Evolutionary conservation across 2,113 vertebrate genomes (phyloP).

Genomic region (Callorhinus ursinus): DNA sequence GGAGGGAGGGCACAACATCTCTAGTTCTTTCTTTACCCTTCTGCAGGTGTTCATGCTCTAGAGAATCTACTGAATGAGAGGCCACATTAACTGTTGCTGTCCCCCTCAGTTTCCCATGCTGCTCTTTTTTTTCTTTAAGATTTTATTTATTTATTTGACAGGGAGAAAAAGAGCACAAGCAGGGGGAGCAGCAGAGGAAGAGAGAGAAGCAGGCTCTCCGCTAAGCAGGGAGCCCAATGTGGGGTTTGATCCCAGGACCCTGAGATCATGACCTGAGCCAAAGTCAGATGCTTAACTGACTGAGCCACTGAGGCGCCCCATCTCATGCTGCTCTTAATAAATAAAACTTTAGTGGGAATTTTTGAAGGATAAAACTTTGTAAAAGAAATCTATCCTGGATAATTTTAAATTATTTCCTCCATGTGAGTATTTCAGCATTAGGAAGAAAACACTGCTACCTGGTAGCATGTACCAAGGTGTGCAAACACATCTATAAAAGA

Average conservation of each 20-base stretch:
- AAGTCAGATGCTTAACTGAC: background rate
- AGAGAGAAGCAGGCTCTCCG: background rate
- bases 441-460: background rate
- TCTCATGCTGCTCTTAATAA: background rate
- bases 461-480: background rate
- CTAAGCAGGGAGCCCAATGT: background rate
- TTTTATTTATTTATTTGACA: background rate
- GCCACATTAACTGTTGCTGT: background rate
- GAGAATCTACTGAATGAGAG: background rate
- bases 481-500: background rate
- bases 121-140: background rate
- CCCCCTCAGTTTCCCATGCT: background rate
- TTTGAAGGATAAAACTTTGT: background rate
- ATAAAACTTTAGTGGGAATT: background rate
- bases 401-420: conserved; percentile 1
- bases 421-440: background rate
- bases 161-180: background rate
- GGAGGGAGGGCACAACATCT: background rate
- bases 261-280: background rate
- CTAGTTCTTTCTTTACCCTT: background rate
- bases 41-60: background rate
- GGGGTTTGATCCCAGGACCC: background rate
- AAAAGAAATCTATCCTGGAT: background rate
- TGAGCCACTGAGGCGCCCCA: background rate
- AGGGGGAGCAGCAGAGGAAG: background rate